Conservation (phyloP, 1,140 invertebrate species). For the Scaptomyza graminum region DNA sequence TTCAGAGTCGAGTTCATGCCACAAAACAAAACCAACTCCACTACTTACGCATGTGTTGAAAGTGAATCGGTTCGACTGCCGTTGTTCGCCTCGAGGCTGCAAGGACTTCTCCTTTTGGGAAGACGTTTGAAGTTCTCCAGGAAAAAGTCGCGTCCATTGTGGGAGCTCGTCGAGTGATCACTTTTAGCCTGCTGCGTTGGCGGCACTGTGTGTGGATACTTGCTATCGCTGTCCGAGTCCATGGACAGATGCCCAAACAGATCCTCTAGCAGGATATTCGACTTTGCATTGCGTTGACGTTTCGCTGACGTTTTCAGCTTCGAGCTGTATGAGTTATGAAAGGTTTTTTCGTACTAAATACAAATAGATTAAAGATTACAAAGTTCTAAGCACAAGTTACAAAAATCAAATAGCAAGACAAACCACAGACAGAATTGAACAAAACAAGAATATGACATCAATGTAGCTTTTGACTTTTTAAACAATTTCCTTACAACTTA, state of each 20-base stretch:
- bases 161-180: slow-evolving; percentile 54
- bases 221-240: slow-evolving; percentile 76
- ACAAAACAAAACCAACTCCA: background rate
- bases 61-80: slow-evolving; percentile 77
- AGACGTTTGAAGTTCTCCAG: slow-evolving; percentile 56
- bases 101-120: slow-evolving; percentile 51
- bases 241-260: slow-evolving; percentile 81
- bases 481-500: background rate
- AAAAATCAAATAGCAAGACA: background rate
- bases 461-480: background rate
- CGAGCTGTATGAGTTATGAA: slow-evolving; percentile 51
- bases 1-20: slow-evolving; percentile 1
- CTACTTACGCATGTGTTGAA: slow-evolving; percentile 72
- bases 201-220: slow-evolving; percentile 82
- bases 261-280: slow-evolving; percentile 79
- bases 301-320: slow-evolving; percentile 82
- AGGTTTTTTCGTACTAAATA: slow-evolving; percentile 5
- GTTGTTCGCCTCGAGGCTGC: slow-evolving; percentile 72
- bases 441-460: too few relatives aligned
- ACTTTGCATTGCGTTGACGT: slow-evolving; percentile 69
- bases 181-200: slow-evolving; percentile 67
- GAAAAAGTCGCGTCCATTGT: slow-evolving; percentile 62
- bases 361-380: slow-evolving; percentile 2
- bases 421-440: background rate
- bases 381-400: background rate